A percentile compares a stretch with the other conserved stretches of the same genome.
phyloP scores from a whole-genome alignment of 2,797 vertebrate genomes.

The Poliocrania exsul region DNA sequence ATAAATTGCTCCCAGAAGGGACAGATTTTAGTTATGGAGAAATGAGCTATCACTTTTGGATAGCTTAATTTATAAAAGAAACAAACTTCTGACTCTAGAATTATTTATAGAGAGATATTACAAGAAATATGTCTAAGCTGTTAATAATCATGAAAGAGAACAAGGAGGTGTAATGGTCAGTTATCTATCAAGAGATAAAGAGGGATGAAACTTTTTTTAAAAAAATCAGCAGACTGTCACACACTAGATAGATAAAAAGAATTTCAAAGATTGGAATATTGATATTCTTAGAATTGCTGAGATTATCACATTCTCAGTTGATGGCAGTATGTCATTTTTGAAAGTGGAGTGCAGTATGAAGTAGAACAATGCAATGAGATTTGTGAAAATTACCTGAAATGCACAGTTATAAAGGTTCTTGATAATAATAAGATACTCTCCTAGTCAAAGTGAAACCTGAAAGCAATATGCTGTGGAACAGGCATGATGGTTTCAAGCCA shows the following conservation, averaged over 20 bases:
- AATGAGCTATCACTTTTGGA: constrained; percentile 39
- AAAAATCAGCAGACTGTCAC: background rate
- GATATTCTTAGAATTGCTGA: background rate
- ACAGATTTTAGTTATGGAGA: background rate
- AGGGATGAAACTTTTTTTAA: background rate
- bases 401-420: background rate
- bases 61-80: constrained; percentile 54
- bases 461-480: background rate
- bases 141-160: constrained; percentile 35
- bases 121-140: background rate
- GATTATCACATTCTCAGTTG: background rate
- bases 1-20: constrained; percentile 14
- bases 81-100: constrained; percentile 5
- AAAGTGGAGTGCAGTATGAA: background rate
- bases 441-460: background rate
- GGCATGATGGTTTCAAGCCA: background rate
- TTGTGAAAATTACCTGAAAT: background rate
- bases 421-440: background rate
- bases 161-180: constrained; percentile 8
- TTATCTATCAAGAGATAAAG: constrained; percentile 21
- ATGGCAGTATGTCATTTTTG: background rate
- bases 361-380: background rate
- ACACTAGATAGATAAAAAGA: background rate
- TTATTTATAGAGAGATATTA: constrained; percentile 39
- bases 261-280: background rate